A percentile compares a stretch with the other conserved stretches of the same genome.
These are phyloP conservation scores for Agrotis clavis DNA, from an alignment of 2,888 invertebrate genomes.

Conservation along the genomic window DNA sequence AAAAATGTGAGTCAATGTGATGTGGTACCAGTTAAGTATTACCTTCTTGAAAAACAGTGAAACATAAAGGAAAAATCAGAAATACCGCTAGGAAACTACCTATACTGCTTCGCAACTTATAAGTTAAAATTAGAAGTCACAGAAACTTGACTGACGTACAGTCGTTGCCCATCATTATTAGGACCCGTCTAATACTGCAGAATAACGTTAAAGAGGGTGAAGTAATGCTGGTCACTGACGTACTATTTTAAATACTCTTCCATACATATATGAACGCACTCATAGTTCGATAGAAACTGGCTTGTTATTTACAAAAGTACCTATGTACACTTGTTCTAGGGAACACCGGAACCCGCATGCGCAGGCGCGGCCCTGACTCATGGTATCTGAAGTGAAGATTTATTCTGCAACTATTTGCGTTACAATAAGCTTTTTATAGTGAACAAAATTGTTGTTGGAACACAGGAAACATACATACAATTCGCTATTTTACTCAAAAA, in stretches of 20 bases:
- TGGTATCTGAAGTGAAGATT: conserved; percentile 67
- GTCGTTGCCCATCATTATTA: too few relatives aligned
- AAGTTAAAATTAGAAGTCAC: background rate
- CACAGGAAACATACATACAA: too few relatives aligned
- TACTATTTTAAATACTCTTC: background rate
- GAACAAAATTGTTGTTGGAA: too few relatives aligned
- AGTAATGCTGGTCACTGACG: too few relatives aligned
- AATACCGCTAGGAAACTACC: background rate
- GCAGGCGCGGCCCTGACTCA: conserved; percentile 81
- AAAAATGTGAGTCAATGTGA: too few relatives aligned
- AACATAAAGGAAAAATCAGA: background rate
- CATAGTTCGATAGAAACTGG: conserved; percentile 19
- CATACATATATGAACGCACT: background rate
- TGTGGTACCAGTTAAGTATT: too few relatives aligned
- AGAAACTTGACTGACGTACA: background rate
- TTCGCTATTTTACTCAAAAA: too few relatives aligned
- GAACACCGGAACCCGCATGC: conserved; percentile 84
- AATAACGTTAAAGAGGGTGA: too few relatives aligned
- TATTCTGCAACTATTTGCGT: conserved; percentile 68
- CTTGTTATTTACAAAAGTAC: conserved; percentile 20
- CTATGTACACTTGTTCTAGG: conserved; percentile 65
- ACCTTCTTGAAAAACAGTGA: background rate
- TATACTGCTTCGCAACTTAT: background rate
- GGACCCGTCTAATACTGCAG: too few relatives aligned
- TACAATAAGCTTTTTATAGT: too few relatives aligned